Evolutionary conservation across 30 jellyfish, hydroid and myxozoan genomes (phyloP).

Genomic region (Catostylus mosaicus): DNA sequence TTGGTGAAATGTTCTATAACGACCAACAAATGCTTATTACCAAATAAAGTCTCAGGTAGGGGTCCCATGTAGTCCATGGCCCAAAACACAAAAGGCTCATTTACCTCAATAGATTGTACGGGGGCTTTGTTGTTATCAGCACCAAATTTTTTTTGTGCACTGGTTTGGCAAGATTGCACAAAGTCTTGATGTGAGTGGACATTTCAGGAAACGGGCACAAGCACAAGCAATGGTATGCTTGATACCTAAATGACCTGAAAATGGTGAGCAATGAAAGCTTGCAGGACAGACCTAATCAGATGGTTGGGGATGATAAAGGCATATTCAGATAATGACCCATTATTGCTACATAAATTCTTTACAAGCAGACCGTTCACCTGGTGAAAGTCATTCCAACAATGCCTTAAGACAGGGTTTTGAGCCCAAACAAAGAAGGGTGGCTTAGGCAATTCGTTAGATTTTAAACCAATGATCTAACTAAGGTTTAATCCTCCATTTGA

Average conservation of each 20-base stretch:
- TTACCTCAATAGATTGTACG: neutral
- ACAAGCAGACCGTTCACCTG: constrained; percentile 2
- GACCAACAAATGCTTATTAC: constrained; percentile 49
- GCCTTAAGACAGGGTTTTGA: neutral
- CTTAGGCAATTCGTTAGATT: neutral
- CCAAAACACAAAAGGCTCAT: constrained; percentile 29
- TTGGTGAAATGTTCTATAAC: constrained; percentile 50
- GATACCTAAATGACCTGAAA: constrained; percentile 14
- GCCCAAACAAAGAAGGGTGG: constrained; percentile 30
- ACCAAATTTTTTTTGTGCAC: neutral
- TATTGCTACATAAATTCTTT: neutral
- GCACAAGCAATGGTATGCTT: neutral
- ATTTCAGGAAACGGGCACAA: neutral
- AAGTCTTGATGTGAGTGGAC: neutral
- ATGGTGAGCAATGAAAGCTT: constrained; percentile 11
- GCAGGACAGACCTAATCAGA: neutral
- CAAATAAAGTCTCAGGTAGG: constrained; percentile 31
- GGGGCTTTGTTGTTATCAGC: constrained; percentile 18
- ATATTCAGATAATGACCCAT: neutral
- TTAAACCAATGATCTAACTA: neutral
- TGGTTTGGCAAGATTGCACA: neutral
- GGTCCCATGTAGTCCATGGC: constrained; percentile 59
- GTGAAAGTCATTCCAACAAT: constrained; percentile 5
- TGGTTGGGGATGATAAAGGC: neutral
- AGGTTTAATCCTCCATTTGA: neutral